Base-by-base conservation (phyloP, 2,113 vertebrate species). In the Holacanthus passer region DNA sequence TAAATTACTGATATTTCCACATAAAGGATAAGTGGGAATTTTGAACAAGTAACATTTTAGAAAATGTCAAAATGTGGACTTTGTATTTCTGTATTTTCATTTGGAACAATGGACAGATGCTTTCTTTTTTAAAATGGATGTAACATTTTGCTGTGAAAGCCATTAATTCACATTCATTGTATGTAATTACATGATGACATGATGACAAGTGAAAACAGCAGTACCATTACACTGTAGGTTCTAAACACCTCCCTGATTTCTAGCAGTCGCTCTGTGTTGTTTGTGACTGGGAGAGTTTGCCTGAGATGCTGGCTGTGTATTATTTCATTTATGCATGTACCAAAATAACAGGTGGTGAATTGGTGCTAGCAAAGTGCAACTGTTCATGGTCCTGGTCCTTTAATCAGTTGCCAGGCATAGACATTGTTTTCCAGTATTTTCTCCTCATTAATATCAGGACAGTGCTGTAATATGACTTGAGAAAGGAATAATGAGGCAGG, bases 281-380 rank as follows among this genome's bases (percentile, higher is more conserved):
- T 80, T 56, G 53, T 78, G 24, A 3, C 39, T 47, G 62, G 64
- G 52, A 35, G 69, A 70, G 37, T 69, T 74, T 74, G 24, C 29
- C 48, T 58, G 16, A 19, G 56, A 63, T 39, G 3, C 32, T 31
- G 56, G 31, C 48, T 48, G 66, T 71, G 14, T 45, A 59, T 56
- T 72, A 62, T 64, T 64, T 71, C 2, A 19, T 65, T 63, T 67
- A 45, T 24, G 29, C 1, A 58, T 59, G 67, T n/a, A 75, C 60
- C 52, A 60, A 76, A 80, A 65, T 75, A 60, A 74, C 45, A 37
- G n/a, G 43, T 41, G 52, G 35, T 78, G 52, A 62, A 32, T 67
- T 35, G 17, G 29, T 62, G 19, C 56, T 48, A 83, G 71, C n/a
- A 63, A 62, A 72, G 66, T 66, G 22, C 37, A 80, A 39, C 35